Evolutionary conservation across 2,888 invertebrate genomes (phyloP).

Genomic region (Mayetiola destructor): DNA sequence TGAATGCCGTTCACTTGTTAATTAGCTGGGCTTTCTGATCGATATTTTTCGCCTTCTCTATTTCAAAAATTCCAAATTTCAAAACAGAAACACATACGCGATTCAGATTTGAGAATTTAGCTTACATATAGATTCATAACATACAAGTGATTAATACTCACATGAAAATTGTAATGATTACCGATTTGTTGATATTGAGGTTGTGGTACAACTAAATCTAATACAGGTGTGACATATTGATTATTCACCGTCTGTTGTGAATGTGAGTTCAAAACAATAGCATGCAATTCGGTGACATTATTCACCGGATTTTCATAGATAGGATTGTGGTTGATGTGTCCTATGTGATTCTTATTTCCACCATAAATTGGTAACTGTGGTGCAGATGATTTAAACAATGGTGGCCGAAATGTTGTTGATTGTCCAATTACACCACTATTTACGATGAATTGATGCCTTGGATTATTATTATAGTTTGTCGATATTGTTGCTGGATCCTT

Average conservation of each 20-base stretch:
- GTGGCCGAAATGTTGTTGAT: not conserved
- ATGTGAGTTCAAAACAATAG: too few relatives aligned
- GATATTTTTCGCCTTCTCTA: too few relatives aligned
- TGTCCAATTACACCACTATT: conserved; percentile 2
- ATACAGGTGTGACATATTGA: not conserved
- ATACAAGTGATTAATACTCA: too few relatives aligned
- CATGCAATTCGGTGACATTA: too few relatives aligned
- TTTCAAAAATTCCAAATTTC: too few relatives aligned
- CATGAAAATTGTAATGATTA: too few relatives aligned
- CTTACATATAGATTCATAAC: too few relatives aligned
- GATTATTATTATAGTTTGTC: conserved; percentile 18
- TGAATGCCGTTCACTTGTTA: too few relatives aligned
- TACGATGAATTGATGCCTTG: not conserved
- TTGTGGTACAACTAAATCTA: conserved; percentile 15
- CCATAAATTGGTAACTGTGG: not conserved
- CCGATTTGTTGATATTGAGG: conserved; percentile 2
- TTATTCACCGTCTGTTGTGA: not conserved
- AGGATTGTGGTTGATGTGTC: not conserved
- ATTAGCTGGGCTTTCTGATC: too few relatives aligned
- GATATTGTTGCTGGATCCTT: conserved; percentile 16
- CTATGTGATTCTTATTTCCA: not conserved
- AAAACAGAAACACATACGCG: too few relatives aligned
- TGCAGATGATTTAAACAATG: not conserved
- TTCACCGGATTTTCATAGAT: too few relatives aligned
- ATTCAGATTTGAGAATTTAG: too few relatives aligned